Conservation (phyloP, 2,113 vertebrate species). For the Lynx canadensis region DNA sequence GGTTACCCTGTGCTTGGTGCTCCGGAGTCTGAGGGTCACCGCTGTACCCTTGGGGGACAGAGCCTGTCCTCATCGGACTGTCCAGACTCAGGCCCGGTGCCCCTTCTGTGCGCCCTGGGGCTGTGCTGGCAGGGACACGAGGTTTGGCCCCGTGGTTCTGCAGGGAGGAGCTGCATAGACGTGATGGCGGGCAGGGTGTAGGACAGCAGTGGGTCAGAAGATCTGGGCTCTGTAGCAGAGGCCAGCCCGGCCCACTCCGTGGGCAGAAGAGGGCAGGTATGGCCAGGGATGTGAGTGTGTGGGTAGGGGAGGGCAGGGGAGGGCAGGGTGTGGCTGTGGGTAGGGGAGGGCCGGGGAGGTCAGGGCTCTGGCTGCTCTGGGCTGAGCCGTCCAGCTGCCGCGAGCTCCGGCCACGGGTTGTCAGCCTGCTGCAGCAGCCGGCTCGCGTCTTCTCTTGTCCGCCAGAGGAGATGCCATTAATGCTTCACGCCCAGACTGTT, state of each 20-base stretch:
- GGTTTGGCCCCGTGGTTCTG: not conserved
- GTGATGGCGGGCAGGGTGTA: not conserved
- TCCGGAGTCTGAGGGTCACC: not conserved
- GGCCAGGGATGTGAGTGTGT: not conserved
- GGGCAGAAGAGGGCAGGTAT: not conserved
- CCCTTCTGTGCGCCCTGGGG: accelerated
- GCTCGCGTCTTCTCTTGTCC: not conserved
- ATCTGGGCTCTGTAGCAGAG: not conserved
- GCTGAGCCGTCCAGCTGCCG: not conserved
- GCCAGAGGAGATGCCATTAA: slow-evolving; percentile 71
- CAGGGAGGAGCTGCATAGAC: too few species aligned
- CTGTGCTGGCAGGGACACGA: not conserved
- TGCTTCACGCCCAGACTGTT: slow-evolving; percentile 79
- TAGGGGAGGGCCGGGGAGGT: not conserved
- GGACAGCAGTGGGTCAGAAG: not conserved
- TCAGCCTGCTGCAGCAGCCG: not conserved
- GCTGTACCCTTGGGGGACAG: not conserved
- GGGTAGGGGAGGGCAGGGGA: not conserved
- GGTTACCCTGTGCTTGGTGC: not conserved
- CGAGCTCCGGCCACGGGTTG: not conserved
- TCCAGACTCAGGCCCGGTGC: not conserved
- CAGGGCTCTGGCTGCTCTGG: not conserved
- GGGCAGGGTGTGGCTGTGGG: not conserved
- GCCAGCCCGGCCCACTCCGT: too few species aligned
- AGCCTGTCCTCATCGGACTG: not conserved